phyloP scores from a whole-genome alignment of 2,888 invertebrate genomes.

The Gryllus longicercus region DNA sequence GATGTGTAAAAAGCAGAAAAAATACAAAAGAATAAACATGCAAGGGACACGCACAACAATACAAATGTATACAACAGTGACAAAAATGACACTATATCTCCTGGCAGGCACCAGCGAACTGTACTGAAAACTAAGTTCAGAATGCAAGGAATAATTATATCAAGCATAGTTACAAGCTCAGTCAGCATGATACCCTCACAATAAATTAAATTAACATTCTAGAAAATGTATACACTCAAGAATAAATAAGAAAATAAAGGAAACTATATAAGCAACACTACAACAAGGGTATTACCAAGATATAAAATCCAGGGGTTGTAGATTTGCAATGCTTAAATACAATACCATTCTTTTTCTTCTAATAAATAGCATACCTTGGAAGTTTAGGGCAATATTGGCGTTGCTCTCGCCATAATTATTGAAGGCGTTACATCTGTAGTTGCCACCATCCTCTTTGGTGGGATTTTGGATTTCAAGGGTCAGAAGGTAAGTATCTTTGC shows the following conservation, averaged over 20 bases:
- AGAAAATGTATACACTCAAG: not conserved
- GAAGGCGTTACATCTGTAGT: conserved; percentile 98
- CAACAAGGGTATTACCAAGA: not conserved
- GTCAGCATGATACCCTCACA: not conserved
- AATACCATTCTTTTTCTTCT: not conserved
- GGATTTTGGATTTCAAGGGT: conserved; percentile 93
- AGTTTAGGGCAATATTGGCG: conserved; percentile 99
- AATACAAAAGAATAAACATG: not conserved
- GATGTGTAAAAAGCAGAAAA: not conserved
- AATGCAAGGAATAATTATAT: not conserved
- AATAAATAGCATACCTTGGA: conserved; percentile 76
- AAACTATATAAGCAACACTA: not conserved
- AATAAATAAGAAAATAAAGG: not conserved
- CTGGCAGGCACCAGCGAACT: not conserved
- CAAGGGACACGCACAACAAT: not conserved
- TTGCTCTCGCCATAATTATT: conserved; percentile 99
- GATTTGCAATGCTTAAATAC: not conserved
- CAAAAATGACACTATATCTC: not conserved
- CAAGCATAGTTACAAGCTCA: not conserved
- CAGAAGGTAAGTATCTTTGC: conserved; percentile 86
- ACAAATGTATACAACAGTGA: not conserved
- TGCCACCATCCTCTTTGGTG: conserved; percentile 93
- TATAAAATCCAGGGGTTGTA: not conserved
- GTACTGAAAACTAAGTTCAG: not conserved
- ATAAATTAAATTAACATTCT: not conserved